Conservation (phyloP, 2,113 vertebrate species). For the Myodes glareolus region DNA sequence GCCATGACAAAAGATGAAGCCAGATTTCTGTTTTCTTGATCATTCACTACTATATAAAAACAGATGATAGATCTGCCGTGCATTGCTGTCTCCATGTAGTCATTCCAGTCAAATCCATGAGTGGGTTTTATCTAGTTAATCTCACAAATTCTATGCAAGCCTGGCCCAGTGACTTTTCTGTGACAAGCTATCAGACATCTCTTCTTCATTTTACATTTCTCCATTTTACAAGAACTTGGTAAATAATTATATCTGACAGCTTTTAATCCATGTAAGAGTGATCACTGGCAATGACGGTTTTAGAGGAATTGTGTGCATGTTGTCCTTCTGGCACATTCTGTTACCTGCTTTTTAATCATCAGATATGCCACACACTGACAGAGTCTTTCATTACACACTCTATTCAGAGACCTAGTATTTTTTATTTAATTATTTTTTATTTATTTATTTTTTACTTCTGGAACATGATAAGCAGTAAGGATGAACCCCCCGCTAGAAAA, state of each 20-base stretch:
- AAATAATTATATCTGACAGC: constrained; percentile 65
- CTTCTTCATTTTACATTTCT: constrained; percentile 70
- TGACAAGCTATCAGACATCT: constrained; percentile 62
- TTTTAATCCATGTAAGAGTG: constrained; percentile 64
- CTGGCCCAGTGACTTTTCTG: constrained; percentile 34
- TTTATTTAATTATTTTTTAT: constrained; percentile 57
- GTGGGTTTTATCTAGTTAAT: constrained; percentile 67
- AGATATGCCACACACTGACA: constrained; percentile 66
- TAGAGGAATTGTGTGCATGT: neutral
- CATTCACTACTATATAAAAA: constrained; percentile 33
- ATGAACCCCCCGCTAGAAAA: constrained; percentile 70
- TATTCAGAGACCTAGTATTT: constrained; percentile 56
- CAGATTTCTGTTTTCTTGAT: neutral
- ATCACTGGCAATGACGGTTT: constrained; percentile 30
- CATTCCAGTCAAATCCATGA: constrained; percentile 51
- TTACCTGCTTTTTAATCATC: constrained; percentile 73
- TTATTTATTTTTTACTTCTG: neutral
- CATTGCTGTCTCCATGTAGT: constrained; percentile 55
- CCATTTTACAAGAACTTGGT: constrained; percentile 60
- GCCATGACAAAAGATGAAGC: constrained; percentile 24
- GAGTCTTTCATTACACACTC: constrained; percentile 66
- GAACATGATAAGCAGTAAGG: constrained; percentile 70
- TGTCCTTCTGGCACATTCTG: constrained; percentile 30
- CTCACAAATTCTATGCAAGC: constrained; percentile 63
- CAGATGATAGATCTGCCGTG: constrained; percentile 17